Conservation (phyloP, 92 coral and sea anemone species). For the Palythoa grandis region DNA sequence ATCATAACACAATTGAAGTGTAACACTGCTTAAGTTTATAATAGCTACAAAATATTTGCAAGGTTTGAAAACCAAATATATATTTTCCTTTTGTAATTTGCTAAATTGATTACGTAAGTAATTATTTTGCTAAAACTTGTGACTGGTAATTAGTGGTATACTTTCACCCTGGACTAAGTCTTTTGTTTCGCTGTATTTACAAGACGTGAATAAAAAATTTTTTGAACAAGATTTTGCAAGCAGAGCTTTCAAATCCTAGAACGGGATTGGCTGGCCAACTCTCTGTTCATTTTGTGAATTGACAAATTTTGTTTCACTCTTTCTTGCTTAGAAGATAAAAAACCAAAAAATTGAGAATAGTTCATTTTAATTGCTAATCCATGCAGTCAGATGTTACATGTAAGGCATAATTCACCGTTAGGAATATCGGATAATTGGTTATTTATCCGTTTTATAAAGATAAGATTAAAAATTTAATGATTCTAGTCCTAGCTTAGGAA, state of each 20-base stretch:
- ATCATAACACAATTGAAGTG: neutral
- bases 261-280: neutral
- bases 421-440: constrained; percentile 10
- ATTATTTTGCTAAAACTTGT: neutral
- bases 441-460: neutral
- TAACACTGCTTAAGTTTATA: neutral
- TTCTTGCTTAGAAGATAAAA: neutral
- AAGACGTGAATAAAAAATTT: neutral
- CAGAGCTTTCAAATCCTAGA: constrained; percentile 15
- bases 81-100: neutral
- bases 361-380: neutral
- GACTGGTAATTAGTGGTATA: no score
- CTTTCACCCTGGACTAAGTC: neutral
- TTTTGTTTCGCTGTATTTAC: neutral
- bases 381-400: no score
- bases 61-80: neutral
- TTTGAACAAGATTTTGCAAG: constrained; percentile 7
- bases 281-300: neutral
- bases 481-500: constrained; percentile 1
- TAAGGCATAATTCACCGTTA: no score
- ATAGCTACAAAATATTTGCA: neutral
- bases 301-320: neutral
- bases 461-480: neutral
- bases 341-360: neutral
- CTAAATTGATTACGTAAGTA: neutral